Base-by-base conservation (phyloP, 1,140 invertebrate genomes). In the Papilio polytes region DNA sequence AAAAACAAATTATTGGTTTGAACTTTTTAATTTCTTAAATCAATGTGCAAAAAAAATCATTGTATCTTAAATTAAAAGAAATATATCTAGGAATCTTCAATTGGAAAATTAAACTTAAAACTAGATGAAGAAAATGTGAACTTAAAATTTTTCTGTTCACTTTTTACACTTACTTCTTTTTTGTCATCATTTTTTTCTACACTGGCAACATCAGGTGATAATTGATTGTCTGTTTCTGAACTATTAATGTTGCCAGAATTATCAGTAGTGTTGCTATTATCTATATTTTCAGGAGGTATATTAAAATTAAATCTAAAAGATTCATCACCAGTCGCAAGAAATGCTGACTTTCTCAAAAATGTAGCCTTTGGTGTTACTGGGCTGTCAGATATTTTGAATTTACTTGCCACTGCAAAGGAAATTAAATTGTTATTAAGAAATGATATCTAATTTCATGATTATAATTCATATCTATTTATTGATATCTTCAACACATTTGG, bases 21-120 rank as follows among this genome's bases (percentile, higher is more conserved):
- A 63, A 63, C 74, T 74, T 74, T 83, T 84, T 84, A 80, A 80
- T 84, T 63, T 8, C 73, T 80, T 82, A 82, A 53, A 78, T 53
- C 59, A 20, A 26, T 63, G 59, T 18, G 12, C 15, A 20, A 56
- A 63, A 63, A 63, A 13, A 63, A 13, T 63, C 13, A 13, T 3
- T 63, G 20, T 22, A 2, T 20, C 20, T 63, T 63, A 63, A 56
- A 15, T 59, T 41, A 36, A 18, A 76, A 48, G n/a, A 36, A 51
- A 51, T 80, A 20, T 18, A 26, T 82, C 46, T 89, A 87, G 51
- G 82, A 84, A 83, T 86, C 85, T 82, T 94, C 85, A 86, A 90
- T 83, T 85, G 89, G 81, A 85, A 94, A 94, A 87, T 94, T 94
- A 89, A 94, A 94, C 84, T 88, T 94, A 88, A 94, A 94, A 80